A percentile compares a stretch with the other conserved stretches of the same genome.
These are phyloP conservation scores for Platysteira castanea DNA, from an alignment of 2,113 vertebrate genomes.

Conservation along the genomic window DNA sequence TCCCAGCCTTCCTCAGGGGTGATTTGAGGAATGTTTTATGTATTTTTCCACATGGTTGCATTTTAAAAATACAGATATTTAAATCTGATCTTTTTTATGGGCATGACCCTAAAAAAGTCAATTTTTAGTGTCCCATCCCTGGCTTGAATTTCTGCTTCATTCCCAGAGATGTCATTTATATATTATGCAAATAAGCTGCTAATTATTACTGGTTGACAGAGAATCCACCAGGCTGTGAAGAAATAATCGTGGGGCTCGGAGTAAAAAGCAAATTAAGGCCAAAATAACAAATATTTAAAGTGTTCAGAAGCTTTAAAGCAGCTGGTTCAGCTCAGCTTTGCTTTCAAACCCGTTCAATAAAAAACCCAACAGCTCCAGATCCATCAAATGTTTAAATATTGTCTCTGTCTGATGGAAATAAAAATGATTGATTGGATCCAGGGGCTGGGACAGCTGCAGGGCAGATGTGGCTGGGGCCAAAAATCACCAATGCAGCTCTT, in stretches of 20 bases:
- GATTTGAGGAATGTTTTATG: not conserved
- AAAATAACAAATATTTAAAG: fast-evolving
- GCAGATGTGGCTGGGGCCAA: not conserved
- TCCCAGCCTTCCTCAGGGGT: not conserved
- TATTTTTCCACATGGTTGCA: not conserved
- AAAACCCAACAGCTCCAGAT: not conserved
- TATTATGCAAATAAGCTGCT: not conserved
- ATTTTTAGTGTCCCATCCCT: not conserved
- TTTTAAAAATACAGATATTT: not conserved
- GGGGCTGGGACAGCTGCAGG: not conserved
- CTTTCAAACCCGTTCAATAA: not conserved
- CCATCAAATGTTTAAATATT: not conserved
- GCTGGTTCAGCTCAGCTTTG: not conserved
- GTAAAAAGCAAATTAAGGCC: not conserved
- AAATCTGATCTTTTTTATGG: not conserved
- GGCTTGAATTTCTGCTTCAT: not conserved
- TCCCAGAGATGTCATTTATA: not conserved
- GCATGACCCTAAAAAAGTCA: not conserved
- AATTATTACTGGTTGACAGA: not conserved
- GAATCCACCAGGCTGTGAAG: not conserved
- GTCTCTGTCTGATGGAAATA: not conserved
- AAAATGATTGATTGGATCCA: not conserved
- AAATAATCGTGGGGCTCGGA: not conserved
- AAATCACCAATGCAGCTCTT: not conserved
- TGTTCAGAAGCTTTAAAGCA: not conserved